Percentiles rank a stretch among this genome's conserved stretches.
phyloP scores from a whole-genome alignment of 2,888 invertebrate species.

The Gymnocheta viridis region DNA sequence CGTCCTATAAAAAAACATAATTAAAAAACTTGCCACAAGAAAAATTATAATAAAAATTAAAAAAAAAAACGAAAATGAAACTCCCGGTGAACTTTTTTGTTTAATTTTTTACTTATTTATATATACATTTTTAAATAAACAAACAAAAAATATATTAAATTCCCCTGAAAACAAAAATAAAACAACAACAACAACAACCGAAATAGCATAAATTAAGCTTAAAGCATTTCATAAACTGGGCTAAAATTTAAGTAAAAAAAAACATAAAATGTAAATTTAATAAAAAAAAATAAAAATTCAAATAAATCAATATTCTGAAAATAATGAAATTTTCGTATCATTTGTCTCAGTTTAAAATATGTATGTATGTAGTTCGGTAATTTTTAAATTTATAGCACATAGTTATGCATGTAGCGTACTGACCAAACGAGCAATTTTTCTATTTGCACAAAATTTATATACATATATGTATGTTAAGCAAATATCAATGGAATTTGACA shows the following conservation, averaged over 20 bases:
- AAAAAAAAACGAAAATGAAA: constrained; percentile 41
- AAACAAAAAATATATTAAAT: constrained; percentile 50
- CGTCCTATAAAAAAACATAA: constrained; percentile 61
- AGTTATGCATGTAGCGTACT: too few species aligned
- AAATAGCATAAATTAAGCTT: constrained; percentile 71
- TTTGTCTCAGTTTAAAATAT: neutral
- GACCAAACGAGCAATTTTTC: too few species aligned
- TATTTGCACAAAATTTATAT: too few species aligned
- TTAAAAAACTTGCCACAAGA: constrained; percentile 63
- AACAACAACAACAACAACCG: constrained; percentile 61
- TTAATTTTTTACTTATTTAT: constrained; percentile 62
- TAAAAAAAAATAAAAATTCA: constrained; percentile 65
- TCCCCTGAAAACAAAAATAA: constrained; percentile 52
- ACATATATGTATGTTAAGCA: too few species aligned
- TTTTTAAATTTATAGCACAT: neutral
- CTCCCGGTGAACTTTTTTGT: constrained; percentile 55
- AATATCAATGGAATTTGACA: too few species aligned
- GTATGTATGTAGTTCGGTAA: too few species aligned
- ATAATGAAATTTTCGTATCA: constrained; percentile 36
- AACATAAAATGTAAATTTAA: constrained; percentile 67
- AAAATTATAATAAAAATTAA: constrained; percentile 55
- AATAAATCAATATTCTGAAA: constrained; percentile 68
- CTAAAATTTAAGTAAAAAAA: constrained; percentile 71
- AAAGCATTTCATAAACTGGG: constrained; percentile 72
- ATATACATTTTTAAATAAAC: constrained; percentile 51